phyloP scores from a whole-genome alignment of 2,113 vertebrate genomes.

The Rhinolophus ferrumequinum region DNA sequence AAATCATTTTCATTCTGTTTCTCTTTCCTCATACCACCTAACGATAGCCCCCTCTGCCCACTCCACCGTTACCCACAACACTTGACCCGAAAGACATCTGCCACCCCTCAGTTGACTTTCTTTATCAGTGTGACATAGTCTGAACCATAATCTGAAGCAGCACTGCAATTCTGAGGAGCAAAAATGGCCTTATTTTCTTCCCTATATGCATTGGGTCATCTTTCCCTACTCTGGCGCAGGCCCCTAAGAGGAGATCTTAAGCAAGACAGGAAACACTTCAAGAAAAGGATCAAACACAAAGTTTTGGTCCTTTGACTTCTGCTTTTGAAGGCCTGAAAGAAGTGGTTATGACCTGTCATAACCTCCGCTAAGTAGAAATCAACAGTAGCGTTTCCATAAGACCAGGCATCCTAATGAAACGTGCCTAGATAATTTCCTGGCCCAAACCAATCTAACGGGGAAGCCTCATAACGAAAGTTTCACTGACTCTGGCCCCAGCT shows the following conservation, averaged over 20 bases:
- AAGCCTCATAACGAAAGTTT: neutral
- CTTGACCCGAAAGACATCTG: neutral
- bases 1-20: neutral
- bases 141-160: neutral
- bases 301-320: neutral
- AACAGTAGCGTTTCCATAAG: neutral
- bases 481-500: neutral
- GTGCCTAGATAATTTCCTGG: neutral
- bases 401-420: constrained; percentile 28
- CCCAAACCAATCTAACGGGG: neutral
- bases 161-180: neutral
- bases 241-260: neutral
- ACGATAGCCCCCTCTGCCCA: neutral
- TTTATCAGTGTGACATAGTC: neutral
- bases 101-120: neutral
- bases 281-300: neutral
- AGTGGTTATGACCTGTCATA: neutral
- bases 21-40: neutral
- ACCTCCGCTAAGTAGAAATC: neutral
- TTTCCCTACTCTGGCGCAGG: neutral
- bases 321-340: neutral
- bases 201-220: neutral
- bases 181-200: neutral
- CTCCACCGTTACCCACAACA: neutral
- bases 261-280: neutral